Evolutionary conservation across 2,797 vertebrate genomes (phyloP).

Genomic region (Anniella stebbinsi): DNA sequence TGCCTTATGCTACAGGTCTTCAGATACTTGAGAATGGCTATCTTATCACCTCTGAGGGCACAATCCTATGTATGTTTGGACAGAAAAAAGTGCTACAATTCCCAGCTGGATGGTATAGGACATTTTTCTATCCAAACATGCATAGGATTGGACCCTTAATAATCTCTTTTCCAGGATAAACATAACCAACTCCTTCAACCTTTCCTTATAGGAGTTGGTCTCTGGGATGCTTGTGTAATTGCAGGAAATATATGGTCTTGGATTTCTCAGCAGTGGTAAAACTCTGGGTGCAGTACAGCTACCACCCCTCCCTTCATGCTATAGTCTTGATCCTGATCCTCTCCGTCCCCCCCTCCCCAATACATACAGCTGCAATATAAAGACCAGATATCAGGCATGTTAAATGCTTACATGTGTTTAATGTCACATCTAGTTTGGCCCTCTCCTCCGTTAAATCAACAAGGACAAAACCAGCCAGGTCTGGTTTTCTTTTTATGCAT

Average conservation of each 20-base stretch:
- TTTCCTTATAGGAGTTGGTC: background rate
- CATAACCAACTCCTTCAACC: background rate
- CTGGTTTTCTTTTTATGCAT: constrained; percentile 23
- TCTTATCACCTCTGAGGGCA: background rate
- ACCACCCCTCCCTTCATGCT: background rate
- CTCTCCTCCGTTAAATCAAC: constrained; percentile 1
- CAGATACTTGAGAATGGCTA: background rate
- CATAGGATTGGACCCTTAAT: too few species aligned
- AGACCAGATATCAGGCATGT: constrained; percentile 8
- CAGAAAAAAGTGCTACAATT: too few species aligned
- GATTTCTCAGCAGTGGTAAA: background rate
- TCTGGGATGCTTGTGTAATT: background rate
- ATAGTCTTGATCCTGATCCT: background rate
- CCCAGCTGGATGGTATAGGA: too few species aligned
- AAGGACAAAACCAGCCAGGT: constrained; percentile 3
- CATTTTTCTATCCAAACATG: too few species aligned
- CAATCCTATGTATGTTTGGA: too few species aligned
- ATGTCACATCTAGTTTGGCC: background rate
- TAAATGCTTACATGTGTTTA: constrained; percentile 14
- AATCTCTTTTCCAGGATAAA: background rate
- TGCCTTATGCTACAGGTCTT: background rate
- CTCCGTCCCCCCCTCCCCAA: background rate
- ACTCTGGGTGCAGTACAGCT: background rate
- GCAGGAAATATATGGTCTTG: background rate
- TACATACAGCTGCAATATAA: constrained; percentile 1